phyloP scores from a whole-genome alignment of 2,113 vertebrate genomes.

The Piaya cayana region DNA sequence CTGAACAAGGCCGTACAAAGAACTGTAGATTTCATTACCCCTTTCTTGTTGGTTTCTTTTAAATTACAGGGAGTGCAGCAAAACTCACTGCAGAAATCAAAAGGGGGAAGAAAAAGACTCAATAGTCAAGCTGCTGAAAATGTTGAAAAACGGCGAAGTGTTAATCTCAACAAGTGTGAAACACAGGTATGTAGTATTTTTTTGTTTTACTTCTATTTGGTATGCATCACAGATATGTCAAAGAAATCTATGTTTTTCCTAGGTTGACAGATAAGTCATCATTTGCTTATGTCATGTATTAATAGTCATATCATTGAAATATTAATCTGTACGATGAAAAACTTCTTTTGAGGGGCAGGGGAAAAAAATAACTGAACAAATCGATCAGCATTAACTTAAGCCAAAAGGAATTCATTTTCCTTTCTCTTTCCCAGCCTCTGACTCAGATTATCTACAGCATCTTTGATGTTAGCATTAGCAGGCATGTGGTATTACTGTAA shows the following conservation, averaged over 20 bases:
- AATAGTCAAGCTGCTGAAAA: slow-evolving; percentile 86
- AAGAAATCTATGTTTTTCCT: not conserved
- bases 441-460: not conserved
- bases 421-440: not conserved
- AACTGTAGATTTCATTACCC: not conserved
- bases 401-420: not conserved
- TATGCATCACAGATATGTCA: not conserved
- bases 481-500: not conserved
- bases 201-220: not conserved
- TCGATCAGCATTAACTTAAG: not conserved
- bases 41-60: not conserved
- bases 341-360: not conserved
- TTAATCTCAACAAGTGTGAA: slow-evolving; percentile 80
- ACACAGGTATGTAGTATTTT: slow-evolving; percentile 55
- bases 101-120: slow-evolving; percentile 86
- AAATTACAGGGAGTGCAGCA: slow-evolving; percentile 72
- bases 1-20: not conserved
- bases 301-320: not conserved
- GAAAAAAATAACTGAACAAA: not conserved
- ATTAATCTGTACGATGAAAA: not conserved
- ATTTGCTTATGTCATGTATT: not conserved
- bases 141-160: slow-evolving; percentile 82
- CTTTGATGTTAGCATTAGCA: not conserved
- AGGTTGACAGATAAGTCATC: not conserved
- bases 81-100: slow-evolving; percentile 81